Percentiles rank a stretch among this genome's conserved stretches.
phyloP scores from a whole-genome alignment of 2,113 vertebrate species.

The Rynchops niger region DNA sequence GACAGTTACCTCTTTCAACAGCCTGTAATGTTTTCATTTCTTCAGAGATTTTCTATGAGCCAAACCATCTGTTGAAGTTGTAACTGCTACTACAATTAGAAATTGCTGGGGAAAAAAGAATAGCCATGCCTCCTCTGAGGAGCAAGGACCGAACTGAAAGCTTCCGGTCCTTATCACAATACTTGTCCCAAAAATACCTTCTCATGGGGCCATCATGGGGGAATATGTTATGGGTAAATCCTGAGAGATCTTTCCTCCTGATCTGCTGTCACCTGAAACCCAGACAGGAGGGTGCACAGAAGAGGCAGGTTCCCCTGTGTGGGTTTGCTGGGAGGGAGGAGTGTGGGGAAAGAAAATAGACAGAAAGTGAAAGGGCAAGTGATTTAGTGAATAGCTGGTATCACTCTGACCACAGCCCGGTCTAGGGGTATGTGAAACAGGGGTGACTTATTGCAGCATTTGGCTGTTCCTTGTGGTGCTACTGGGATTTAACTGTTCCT shows the following conservation, averaged over 20 bases:
- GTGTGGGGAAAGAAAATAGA: background rate
- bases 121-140: background rate
- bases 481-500: background rate
- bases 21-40: background rate
- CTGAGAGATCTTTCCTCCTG: background rate
- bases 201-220: rapidly evolving
- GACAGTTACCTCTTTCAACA: background rate
- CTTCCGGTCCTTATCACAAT: background rate
- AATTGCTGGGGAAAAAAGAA: background rate
- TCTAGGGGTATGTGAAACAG: background rate
- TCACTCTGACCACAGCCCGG: rapidly evolving
- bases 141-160: background rate
- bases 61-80: background rate
- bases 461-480: background rate
- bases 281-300: background rate
- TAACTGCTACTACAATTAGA: background rate
- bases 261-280: background rate
- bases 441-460: rapidly evolving
- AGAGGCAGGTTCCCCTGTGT: background rate
- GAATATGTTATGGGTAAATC: background rate
- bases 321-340: background rate
- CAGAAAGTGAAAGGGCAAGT: background rate
- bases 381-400: background rate
- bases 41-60: background rate
- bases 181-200: background rate